Base-by-base conservation (phyloP, 2,888 invertebrate genomes). In the Camptogramma bilineatum region DNA sequence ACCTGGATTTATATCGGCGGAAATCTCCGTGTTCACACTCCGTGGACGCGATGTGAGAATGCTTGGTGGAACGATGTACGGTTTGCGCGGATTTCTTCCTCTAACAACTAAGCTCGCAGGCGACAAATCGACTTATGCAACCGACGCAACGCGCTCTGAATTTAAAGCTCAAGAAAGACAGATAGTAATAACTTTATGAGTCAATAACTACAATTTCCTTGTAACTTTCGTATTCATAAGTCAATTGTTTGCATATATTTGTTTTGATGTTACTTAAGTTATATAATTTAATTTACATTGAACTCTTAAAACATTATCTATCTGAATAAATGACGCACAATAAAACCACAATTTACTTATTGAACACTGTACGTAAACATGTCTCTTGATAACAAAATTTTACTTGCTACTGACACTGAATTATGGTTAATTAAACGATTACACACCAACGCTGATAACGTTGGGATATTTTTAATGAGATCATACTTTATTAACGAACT, bases 21-120 rank as follows among this genome's bases (percentile, higher is more conserved):
- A 86, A 87, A 88, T 87, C 86, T 86, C 86, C 80, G 81, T 85
- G 85, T 86, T 88, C 88, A 85, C 87, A 86, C 85, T 86, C 84
- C 78, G 83, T 80, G 84, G 82, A 78, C 81, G 80, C 77, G 73
- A 80, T 84, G 85, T 86, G 86, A 87, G 86, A 88, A 83, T 84
- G 76, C 76, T 80, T 68, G 75, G 73, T 72, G 70, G 75, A 82
- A 81, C 83, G 78, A 78, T 76, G 80, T 79, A 79, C 79, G 79
- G 78, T 83, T 82, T 82, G 78, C 73, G 71, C 77, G 79, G 83
- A 84, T 84, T 83, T 83, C 77, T 77, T 70, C 71, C 71, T 73
- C 73, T 21, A 34, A 52, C 74, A 76, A 73, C 73, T 80, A 78
- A 80, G 78, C 79, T 77, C 72, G 72, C 71, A 72, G 67, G 72